Conservation (phyloP, 2,888 invertebrate genomes). For the Nemotelus pantherinus region DNA sequence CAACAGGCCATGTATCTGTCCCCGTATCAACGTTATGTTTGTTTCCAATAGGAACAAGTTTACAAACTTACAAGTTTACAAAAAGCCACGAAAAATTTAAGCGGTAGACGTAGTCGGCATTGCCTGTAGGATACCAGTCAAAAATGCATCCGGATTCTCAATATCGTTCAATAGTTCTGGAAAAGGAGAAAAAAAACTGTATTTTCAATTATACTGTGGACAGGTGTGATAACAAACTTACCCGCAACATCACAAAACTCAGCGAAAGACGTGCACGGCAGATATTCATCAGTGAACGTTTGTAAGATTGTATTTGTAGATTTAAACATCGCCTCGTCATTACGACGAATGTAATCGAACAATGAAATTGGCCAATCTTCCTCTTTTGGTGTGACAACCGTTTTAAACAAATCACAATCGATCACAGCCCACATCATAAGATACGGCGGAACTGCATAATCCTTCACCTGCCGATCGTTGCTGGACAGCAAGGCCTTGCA, state of each 20-base stretch:
- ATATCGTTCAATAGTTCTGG: too few relatives aligned
- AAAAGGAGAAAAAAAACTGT: too few relatives aligned
- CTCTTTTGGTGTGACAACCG: conserved; percentile 76
- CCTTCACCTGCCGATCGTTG: conserved; percentile 68
- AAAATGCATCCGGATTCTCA: too few relatives aligned
- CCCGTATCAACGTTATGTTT: too few relatives aligned
- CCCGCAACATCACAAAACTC: conserved; percentile 95
- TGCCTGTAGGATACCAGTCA: too few relatives aligned
- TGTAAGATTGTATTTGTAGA: conserved; percentile 84
- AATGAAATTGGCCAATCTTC: conserved; percentile 90
- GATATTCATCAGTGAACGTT: conserved; percentile 85
- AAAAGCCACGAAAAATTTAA: too few relatives aligned
- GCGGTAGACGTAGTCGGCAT: too few relatives aligned
- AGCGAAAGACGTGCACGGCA: conserved; percentile 88
- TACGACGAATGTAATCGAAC: conserved; percentile 93
- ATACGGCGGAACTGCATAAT: conserved; percentile 83
- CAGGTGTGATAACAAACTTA: too few relatives aligned
- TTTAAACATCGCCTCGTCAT: conserved; percentile 90
- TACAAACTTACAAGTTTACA: too few relatives aligned
- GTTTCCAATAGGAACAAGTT: too few relatives aligned
- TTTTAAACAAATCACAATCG: conserved; percentile 89
- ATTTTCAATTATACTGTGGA: too few relatives aligned
- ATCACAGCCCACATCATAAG: conserved; percentile 87
- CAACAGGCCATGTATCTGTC: too few relatives aligned
- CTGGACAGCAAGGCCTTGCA: conserved; percentile 66